Evolutionary conservation across 2,113 vertebrate species (phyloP).

Genomic region (Triplophysa dalaica): DNA sequence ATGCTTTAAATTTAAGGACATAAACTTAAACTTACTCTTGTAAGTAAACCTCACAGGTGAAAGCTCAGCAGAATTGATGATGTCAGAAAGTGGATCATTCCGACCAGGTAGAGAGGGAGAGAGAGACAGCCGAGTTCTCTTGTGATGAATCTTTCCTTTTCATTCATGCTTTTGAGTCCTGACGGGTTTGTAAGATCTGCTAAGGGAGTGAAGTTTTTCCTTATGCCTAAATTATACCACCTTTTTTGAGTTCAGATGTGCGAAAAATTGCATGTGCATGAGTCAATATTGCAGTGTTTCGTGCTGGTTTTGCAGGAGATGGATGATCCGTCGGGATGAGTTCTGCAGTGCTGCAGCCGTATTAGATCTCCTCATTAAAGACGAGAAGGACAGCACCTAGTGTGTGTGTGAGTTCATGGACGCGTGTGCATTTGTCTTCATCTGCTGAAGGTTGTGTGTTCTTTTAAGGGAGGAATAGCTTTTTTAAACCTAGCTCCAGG

Average conservation of each 20-base stretch:
- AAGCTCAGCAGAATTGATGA: not conserved
- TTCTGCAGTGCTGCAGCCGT: constrained; percentile 31
- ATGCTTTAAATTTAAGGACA: too few species aligned
- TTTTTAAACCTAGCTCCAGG: not conserved
- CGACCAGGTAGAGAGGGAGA: constrained; percentile 10
- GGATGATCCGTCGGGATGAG: constrained; percentile 17
- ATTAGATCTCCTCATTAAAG: constrained; percentile 40
- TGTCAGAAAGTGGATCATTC: constrained; percentile 7
- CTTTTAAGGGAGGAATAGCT: constrained; percentile 5
- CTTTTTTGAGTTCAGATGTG: constrained; percentile 1
- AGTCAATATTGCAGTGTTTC: constrained; percentile 30
- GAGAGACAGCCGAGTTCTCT: not conserved
- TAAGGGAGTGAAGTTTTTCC: not conserved
- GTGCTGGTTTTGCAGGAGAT: not conserved
- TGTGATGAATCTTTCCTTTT: constrained; percentile 48
- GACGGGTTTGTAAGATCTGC: constrained; percentile 9
- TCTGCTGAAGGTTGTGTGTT: constrained; percentile 6
- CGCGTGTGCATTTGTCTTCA: constrained; percentile 26
- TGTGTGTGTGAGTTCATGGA: constrained; percentile 26
- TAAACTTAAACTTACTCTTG: too few species aligned
- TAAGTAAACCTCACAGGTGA: not conserved
- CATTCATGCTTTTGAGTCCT: constrained; percentile 20
- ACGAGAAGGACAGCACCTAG: constrained; percentile 5
- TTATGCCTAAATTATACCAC: not conserved
- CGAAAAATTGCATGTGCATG: not conserved